Base-by-base conservation (phyloP, 1,140 invertebrate genomes). In the Tetranychus urticae region DNA sequence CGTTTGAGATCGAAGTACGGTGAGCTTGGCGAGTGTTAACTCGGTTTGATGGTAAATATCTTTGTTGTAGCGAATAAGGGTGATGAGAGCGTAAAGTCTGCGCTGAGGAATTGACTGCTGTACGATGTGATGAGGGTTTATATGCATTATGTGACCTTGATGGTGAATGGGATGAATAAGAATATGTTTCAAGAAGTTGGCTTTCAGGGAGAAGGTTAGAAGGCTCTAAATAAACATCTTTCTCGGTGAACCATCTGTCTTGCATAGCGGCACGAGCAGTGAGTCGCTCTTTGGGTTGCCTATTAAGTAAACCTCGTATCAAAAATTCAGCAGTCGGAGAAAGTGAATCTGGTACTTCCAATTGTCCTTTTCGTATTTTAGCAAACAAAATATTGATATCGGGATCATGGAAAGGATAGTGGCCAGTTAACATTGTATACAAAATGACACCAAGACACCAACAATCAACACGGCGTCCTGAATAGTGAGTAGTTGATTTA, bases 381-480 rank as follows among this genome's bases (percentile, higher is more conserved):
- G 83, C 81, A 69, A 97, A 94, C 34, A 96, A 76, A 55, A 80
- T 83, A 55, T 82, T 81, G 66, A 90, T 88, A 69, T 89, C 86
- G 8, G 81, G 80, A 71, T 93, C 90, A 72, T 91, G 90, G 77
- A 97, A 97, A 34, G 91, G 91, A 78, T 97, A 97, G 71, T 87
- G 83, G 69, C 91, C 91, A 64, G 92, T 85, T 60, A 97, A 79
- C 86, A 96, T 91, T 54, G 91, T 93, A 76, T 93, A 97, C 0
- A 96, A 77, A 69, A 96, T 86, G 52, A 97, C 88, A 42, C 92
- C 92, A 4, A 96, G 77, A 3, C 87, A 88, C 92, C 92, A 97
- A 77, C 92, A 86, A 72, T 96, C 92, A 2, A 91, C 88, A 1
- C 88, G 83, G 69, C 86, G 82, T 42, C 90, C 91, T 13, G 88